Conservation (phyloP, 2,797 vertebrate species). For the Acanthiza pusilla region DNA sequence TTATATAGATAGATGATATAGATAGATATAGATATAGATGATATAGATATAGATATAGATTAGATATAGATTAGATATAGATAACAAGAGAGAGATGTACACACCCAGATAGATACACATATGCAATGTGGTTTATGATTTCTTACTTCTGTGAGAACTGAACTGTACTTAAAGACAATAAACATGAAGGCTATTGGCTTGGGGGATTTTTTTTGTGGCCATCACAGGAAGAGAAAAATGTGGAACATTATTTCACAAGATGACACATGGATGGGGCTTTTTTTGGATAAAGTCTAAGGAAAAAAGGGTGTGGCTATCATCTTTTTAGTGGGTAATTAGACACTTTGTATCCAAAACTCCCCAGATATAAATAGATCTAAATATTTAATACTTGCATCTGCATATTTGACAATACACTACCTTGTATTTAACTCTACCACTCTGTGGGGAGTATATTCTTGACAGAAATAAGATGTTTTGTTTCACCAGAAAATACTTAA, state of each 20-base stretch:
- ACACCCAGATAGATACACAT: accelerated
- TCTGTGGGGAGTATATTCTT: neutral
- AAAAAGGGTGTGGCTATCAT: neutral
- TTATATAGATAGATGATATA: too few relatives aligned
- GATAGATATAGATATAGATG: too few relatives aligned
- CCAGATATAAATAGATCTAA: neutral
- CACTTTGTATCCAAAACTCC: neutral
- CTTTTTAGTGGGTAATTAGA: neutral
- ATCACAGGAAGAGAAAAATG: neutral
- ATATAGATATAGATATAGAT: too few relatives aligned
- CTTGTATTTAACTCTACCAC: neutral
- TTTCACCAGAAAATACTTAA: neutral
- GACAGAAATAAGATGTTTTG: neutral
- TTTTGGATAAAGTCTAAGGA: neutral
- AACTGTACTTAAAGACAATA: neutral
- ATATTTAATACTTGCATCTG: neutral
- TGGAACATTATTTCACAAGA: neutral
- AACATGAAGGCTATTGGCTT: neutral
- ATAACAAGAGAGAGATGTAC: too few relatives aligned
- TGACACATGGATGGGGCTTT: neutral
- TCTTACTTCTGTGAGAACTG: neutral
- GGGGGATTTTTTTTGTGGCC: neutral
- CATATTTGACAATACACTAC: neutral
- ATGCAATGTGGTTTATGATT: neutral
- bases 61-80: too few relatives aligned